These are phyloP conservation scores for Sialia sialis DNA, from an alignment of 2,113 vertebrate species.

Conservation along the genomic window DNA sequence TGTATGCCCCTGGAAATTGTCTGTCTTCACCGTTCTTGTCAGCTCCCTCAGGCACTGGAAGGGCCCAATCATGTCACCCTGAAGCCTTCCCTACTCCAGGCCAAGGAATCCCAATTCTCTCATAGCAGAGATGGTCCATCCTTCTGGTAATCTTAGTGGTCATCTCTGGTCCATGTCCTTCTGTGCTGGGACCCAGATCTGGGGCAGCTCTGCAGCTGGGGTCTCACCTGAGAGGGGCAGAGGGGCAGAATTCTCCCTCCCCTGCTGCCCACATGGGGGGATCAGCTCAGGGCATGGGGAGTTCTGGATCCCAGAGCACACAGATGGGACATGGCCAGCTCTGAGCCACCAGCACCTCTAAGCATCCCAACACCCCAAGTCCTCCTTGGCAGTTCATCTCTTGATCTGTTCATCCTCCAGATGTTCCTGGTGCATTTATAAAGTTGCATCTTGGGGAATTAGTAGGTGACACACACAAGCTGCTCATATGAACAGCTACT, in stretches of 20 bases:
- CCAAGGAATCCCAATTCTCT: not conserved
- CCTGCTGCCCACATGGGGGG: rapidly evolving
- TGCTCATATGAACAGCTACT: not conserved
- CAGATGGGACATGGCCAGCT: not conserved
- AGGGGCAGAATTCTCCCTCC: not conserved
- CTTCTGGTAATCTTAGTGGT: no score
- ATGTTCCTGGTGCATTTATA: not conserved
- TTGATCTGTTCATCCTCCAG: not conserved
- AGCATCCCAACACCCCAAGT: not conserved
- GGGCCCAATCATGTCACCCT: rapidly evolving
- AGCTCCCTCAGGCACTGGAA: not conserved
- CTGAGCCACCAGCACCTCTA: not conserved
- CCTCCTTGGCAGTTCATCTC: not conserved
- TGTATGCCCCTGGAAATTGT: rapidly evolving
- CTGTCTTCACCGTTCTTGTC: not conserved
- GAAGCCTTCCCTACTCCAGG: not conserved
- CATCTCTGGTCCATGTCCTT: rapidly evolving
- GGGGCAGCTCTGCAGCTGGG: not conserved
- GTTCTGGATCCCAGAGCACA: not conserved
- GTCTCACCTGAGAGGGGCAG: not conserved
- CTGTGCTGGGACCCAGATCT: not conserved
- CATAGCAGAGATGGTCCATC: not conserved
- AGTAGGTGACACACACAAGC: not conserved
- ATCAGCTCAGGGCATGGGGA: not conserved
- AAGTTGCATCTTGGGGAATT: not conserved